Base-by-base conservation (phyloP, 2,888 invertebrate genomes). In the Tillus elongatus region DNA sequence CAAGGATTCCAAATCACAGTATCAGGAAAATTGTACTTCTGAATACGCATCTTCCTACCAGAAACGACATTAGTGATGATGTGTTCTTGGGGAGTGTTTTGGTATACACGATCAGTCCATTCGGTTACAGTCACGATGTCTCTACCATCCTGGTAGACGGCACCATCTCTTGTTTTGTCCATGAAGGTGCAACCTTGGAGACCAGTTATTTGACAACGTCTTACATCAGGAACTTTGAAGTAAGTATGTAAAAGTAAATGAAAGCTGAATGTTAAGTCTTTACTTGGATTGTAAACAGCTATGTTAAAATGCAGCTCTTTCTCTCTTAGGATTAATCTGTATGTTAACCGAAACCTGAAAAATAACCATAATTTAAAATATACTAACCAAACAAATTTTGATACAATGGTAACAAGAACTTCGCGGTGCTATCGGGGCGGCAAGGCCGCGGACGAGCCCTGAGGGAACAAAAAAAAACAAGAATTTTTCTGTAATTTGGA, bases 1-100 rank as follows among this genome's bases (percentile, higher is more conserved):
- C 95, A 95, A 0, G 95, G 95, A 72, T 95, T 95, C 95, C 95
- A 96, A 47, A 95, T 79, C 47, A 95, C 95, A 70, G 92, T 91
- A 58, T 93, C 93, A 1, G 92, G 90, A 62, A 95, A 88, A 69
- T 93, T 92, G 66, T 87, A 87, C 68, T 93, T 93, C 66, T 87
- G 86, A 60, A 95, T 79, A 58, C 87, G 75, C 85, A 93, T 88
- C 70, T 89, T 89, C 43, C 90, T 73, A 1, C 89, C 88, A 46
- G 89, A 89, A 36, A 89, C 90, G 30, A 90, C 88, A 67, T 91
- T 91, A 46, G 88, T 88, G 58, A 95, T 86, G 59, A 89, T 84
- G 67, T 93, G 89, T 63, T 90, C 89, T 57, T 85, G 87, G 52
- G 89, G 86, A 11, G 91, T 91, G 67, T 90, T 88, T 68, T 89